Conservation (phyloP, 2,888 invertebrate species). For the Ormyrus rosae region DNA sequence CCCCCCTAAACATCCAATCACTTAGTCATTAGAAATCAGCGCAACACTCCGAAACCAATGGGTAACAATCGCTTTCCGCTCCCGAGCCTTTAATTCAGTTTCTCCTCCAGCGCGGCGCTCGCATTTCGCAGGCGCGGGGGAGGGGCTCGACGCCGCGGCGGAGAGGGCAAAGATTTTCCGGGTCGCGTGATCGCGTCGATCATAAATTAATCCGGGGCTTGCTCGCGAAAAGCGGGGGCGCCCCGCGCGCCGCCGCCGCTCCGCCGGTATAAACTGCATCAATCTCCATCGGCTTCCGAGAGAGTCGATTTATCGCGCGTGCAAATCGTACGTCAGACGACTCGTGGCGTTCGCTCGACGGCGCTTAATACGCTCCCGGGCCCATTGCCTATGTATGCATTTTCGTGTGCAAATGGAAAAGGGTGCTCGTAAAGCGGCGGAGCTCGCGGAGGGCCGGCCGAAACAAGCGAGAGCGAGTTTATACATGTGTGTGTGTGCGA, state of each 20-base stretch:
- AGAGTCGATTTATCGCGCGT: slow-evolving; percentile 35
- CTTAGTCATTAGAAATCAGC: too few relatives aligned
- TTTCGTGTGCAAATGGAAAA: slow-evolving; percentile 32
- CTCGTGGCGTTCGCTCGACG: background rate
- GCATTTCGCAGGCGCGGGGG: background rate
- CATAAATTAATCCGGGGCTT: slow-evolving; percentile 40
- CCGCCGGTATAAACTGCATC: slow-evolving; percentile 25
- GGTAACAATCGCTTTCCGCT: too few relatives aligned
- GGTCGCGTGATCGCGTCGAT: background rate
- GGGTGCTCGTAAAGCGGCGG: slow-evolving; percentile 20
- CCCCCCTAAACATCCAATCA: background rate
- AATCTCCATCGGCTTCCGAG: slow-evolving; percentile 34
- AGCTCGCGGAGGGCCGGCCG: background rate
- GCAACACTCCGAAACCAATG: too few relatives aligned
- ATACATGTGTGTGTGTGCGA: background rate
- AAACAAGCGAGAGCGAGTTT: too few relatives aligned
- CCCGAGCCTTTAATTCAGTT: slow-evolving; percentile 16
- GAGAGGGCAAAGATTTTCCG: background rate
- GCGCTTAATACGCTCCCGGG: too few relatives aligned
- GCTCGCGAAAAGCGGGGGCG: too few relatives aligned
- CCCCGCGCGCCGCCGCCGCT: background rate
- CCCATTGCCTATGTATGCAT: background rate
- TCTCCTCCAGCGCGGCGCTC: background rate
- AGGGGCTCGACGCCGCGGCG: background rate
- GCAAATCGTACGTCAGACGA: slow-evolving; percentile 25